A percentile compares a stretch with the other conserved stretches of the same genome.
Conservation (phyloP, 37 sponge, comb jelly and placozoan genomes). For the Crambe crambe region DNA sequence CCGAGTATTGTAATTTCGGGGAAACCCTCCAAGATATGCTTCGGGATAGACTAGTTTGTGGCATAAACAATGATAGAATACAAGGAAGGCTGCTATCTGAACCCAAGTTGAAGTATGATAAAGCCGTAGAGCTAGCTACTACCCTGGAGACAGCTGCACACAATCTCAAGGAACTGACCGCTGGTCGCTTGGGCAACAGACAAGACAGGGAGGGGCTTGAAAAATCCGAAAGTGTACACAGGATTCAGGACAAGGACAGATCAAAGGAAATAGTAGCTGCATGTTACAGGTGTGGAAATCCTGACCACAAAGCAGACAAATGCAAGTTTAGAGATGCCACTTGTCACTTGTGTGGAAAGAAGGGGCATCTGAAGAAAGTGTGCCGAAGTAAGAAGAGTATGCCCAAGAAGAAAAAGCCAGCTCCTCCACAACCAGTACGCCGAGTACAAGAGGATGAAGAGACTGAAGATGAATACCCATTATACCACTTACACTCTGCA, state of each 20-base stretch:
- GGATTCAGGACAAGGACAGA: neutral
- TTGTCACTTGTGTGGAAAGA: constrained; percentile 2
- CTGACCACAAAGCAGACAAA: neutral
- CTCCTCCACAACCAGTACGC: neutral
- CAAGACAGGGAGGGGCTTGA: neutral
- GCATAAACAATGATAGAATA: neutral
- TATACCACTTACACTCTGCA: neutral
- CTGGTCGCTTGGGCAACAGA: neutral
- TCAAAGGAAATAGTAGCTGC: neutral
- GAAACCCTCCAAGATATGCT: constrained; percentile 24
- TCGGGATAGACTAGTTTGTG: no score
- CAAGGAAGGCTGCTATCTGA: constrained; percentile 23
- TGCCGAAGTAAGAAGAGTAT: constrained; percentile 2
- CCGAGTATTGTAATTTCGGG: constrained; percentile 32
- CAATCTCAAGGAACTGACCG: constrained; percentile 1
- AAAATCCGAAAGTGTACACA: neutral
- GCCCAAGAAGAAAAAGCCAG: neutral
- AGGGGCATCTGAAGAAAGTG: constrained; percentile 1
- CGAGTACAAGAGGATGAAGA: constrained; percentile 9
- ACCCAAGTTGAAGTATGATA: constrained; percentile 3
- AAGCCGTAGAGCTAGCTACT: constrained; percentile 19
- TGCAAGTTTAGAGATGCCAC: neutral
- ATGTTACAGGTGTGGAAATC: constrained; percentile 8
- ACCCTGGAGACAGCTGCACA: constrained; percentile 29
- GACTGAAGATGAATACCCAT: neutral